Conservation (phyloP, 2,888 invertebrate species). For the Trileptium ribeirensis region DNA sequence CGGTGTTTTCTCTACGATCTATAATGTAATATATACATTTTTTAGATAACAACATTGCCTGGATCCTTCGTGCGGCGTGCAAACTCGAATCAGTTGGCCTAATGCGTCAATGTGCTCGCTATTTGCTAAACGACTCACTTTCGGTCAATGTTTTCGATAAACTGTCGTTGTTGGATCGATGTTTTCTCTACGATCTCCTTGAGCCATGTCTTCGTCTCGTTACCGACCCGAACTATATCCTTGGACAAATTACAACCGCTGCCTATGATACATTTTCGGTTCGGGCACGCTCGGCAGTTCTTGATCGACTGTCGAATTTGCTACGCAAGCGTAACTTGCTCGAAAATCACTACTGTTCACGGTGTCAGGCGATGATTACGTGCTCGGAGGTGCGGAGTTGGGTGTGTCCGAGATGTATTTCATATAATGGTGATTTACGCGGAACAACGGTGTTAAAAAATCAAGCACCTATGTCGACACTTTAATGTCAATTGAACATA, state of each 20-base stretch:
- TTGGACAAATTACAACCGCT: slow-evolving; percentile 1
- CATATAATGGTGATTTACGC: not conserved
- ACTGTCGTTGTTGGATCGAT: slow-evolving; percentile 48
- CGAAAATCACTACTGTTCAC: not conserved
- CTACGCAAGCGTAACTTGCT: not conserved
- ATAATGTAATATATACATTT: too few species aligned
- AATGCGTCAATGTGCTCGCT: slow-evolving; percentile 46
- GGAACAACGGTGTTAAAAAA: not conserved
- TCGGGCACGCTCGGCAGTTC: slow-evolving; percentile 46
- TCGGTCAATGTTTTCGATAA: slow-evolving; percentile 48
- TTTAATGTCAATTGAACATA: too few species aligned
- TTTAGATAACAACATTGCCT: slow-evolving; percentile 47
- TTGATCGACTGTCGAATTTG: slow-evolving; percentile 36
- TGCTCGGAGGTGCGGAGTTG: not conserved
- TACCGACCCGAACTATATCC: slow-evolving; percentile 44
- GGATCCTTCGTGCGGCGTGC: slow-evolving; percentile 47
- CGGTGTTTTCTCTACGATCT: slow-evolving; percentile 50
- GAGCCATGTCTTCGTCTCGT: slow-evolving; percentile 47
- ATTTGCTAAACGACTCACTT: slow-evolving; percentile 44
- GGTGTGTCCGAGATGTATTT: not conserved
- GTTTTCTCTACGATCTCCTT: slow-evolving; percentile 49
- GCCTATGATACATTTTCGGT: slow-evolving; percentile 46
- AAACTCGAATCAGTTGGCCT: slow-evolving; percentile 49
- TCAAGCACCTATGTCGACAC: too few species aligned
- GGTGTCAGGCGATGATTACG: not conserved